Base-by-base conservation (phyloP, 2,113 vertebrate species). In the Tragelaphus imberbis region DNA sequence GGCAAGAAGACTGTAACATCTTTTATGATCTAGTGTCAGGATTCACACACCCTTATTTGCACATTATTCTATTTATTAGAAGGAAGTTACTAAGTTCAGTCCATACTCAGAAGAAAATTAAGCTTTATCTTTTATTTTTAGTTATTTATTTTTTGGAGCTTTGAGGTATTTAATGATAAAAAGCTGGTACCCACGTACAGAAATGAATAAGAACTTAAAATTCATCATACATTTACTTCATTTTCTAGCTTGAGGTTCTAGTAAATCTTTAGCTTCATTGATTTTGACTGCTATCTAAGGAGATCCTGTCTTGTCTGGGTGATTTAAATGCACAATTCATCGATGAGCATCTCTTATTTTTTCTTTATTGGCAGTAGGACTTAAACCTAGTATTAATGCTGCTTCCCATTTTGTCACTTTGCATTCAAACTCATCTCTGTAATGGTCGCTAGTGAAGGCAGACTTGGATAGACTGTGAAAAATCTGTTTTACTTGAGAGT, bases 251-350 rank as follows among this genome's bases (percentile, higher is more conserved):
- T 99, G 99, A 90, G 98, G 98, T 30, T 99, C 99, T 98, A 99
- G 98, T 96, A 99, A 98, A 98, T 99, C 99, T 98, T 99, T 99
- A 16, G 99, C 99, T 99, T 99, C 99, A 14, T 99, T 99, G 96
- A 99, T 99, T 99, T 99, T 99, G 94, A 99, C 99, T 92, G 99
- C 99, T 58, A 99, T 96, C 65, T 99, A 99, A 0, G 99, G 99
- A 97, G 99, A 99, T 84, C 99, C 99, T 98, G 33, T 47, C 92
- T 79, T 77, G 30, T 56, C 27, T 91, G 75, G 9, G 51, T 94
- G 80, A 65, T 33, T 90, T 53, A 87, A 55, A 40, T 55, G 53
- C 40, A n/a, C 2, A 85, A 55, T 56, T 65, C 10, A 6, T 61
- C 30, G 10, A 53, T 82, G 68, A 82, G 33, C 17, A n/a, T 33